phyloP scores from a whole-genome alignment of 1,140 invertebrate species.

The Metaphire vulgaris region DNA sequence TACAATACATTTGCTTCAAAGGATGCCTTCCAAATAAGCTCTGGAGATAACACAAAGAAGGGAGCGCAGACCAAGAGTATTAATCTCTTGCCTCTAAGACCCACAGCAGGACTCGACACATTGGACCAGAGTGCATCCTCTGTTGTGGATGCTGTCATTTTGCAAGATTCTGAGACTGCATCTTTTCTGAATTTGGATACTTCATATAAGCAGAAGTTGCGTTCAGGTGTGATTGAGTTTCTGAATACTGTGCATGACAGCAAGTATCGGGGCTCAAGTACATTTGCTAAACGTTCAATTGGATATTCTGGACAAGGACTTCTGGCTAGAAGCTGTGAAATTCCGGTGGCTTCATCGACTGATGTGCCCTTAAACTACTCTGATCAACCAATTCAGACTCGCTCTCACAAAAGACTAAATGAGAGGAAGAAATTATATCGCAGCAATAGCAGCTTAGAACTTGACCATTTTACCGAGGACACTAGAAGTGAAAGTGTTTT shows the following conservation, averaged over 20 bases:
- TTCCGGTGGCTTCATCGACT: neutral
- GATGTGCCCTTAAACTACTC: conserved; percentile 5
- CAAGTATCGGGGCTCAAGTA: neutral
- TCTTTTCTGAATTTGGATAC: neutral
- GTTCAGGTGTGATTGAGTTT: conserved; percentile 21
- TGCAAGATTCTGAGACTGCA: neutral
- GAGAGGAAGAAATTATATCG: conserved; percentile 52
- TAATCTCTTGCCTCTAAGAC: too few species aligned
- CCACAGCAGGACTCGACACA: too few species aligned
- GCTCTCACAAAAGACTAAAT: conserved; percentile 32
- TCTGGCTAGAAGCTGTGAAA: conserved; percentile 13
- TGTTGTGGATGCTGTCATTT: neutral
- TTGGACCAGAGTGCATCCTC: too few species aligned
- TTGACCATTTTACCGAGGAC: conserved; percentile 56
- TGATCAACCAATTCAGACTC: conserved; percentile 21
- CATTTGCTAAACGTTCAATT: neutral
- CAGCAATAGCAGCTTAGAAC: conserved; percentile 64
- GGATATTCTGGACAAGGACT: conserved; percentile 22
- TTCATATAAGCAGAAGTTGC: conserved; percentile 27
- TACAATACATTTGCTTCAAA: too few species aligned
- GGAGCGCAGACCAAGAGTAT: too few species aligned
- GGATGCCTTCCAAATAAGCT: too few species aligned
- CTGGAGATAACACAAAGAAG: too few species aligned
- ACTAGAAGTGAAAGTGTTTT: neutral
- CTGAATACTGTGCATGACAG: conserved; percentile 24